phyloP scores from a whole-genome alignment of 2,888 invertebrate genomes.

The Mantis religiosa region DNA sequence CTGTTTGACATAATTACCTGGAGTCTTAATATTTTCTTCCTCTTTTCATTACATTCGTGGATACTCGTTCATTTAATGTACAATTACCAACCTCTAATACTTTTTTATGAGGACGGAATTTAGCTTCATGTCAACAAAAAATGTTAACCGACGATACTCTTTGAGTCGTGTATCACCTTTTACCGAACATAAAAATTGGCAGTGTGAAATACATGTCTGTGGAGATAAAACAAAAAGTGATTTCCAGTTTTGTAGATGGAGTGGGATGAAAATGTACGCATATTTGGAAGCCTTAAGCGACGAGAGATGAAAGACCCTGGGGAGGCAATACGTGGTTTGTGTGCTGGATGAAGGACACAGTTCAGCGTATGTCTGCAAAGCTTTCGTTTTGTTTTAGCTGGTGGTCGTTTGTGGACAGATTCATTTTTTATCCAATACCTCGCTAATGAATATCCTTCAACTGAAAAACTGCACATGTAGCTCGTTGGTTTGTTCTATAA shows the following conservation, averaged over 20 bases:
- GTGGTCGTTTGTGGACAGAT: background rate
- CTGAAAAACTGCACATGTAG: background rate
- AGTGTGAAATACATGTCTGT: background rate
- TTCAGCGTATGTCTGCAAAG: background rate
- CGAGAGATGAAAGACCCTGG: background rate
- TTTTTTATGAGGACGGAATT: too few relatives aligned
- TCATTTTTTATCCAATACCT: background rate
- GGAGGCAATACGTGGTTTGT: background rate
- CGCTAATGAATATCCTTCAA: background rate
- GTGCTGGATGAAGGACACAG: background rate
- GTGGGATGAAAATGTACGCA: background rate
- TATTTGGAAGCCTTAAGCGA: background rate
- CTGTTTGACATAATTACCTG: too few relatives aligned
- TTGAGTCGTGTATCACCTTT: too few relatives aligned
- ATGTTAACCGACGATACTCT: too few relatives aligned
- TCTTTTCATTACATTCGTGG: too few relatives aligned
- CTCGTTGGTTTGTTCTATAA: too few relatives aligned
- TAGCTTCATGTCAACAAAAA: too few relatives aligned
- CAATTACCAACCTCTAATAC: too few relatives aligned
- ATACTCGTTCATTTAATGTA: too few relatives aligned
- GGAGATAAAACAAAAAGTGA: background rate
- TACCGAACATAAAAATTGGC: too few relatives aligned
- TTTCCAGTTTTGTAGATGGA: background rate
- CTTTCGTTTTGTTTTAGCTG: background rate
- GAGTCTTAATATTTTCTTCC: too few relatives aligned